A percentile compares a stretch with the other conserved stretches of the same genome.
Evolutionary conservation across 2,113 vertebrate genomes (phyloP).

Genomic region (Hemiprocne comata): DNA sequence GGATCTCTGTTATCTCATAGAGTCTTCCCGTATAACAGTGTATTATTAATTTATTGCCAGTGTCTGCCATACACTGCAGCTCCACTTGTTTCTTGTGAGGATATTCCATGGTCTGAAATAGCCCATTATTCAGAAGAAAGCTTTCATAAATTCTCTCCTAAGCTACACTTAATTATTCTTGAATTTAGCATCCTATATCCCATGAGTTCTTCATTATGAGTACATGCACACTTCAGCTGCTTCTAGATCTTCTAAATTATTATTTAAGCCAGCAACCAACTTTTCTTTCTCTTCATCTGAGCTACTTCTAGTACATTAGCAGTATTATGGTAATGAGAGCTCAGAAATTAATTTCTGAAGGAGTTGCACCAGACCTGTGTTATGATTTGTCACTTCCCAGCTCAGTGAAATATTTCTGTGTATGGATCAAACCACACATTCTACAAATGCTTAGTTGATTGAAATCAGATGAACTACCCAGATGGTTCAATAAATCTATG

Average conservation of each 20-base stretch:
- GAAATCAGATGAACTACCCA: neutral
- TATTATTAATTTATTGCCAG: neutral
- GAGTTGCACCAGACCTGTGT: neutral
- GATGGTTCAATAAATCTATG: neutral
- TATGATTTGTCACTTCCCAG: neutral
- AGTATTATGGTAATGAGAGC: neutral
- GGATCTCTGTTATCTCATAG: neutral
- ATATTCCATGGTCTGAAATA: neutral
- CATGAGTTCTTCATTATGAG: neutral
- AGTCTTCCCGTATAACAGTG: neutral
- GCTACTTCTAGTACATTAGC: neutral
- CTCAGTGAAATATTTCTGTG: neutral
- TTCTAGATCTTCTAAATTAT: neutral
- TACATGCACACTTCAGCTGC: neutral
- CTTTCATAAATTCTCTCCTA: neutral
- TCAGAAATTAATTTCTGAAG: neutral
- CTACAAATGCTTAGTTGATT: neutral
- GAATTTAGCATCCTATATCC: neutral
- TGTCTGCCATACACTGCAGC: neutral
- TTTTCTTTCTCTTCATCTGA: neutral
- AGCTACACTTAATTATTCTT: fast-evolving
- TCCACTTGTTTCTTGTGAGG: neutral
- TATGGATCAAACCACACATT: neutral
- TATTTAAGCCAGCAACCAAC: neutral
- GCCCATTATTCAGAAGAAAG: neutral